A percentile compares a stretch with the other conserved stretches of the same genome.
Evolutionary conservation across 2,888 invertebrate species (phyloP).

Genomic region (Gonocerus acuteangulatus): DNA sequence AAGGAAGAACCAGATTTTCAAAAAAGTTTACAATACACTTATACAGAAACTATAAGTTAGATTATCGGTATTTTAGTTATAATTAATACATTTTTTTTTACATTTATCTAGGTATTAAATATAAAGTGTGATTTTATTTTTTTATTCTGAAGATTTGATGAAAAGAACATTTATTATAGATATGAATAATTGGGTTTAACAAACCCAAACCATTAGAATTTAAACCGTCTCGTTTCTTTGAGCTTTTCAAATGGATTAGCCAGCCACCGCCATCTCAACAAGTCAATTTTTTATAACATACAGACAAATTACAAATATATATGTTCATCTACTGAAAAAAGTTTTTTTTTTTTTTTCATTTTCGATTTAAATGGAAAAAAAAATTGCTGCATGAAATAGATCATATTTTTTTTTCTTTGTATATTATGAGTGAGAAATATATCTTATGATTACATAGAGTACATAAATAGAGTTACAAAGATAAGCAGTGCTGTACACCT

Average conservation of each 20-base stretch:
- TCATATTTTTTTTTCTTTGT: background rate
- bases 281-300: background rate
- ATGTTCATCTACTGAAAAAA: conserved; percentile 1
- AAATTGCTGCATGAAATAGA: too few species aligned
- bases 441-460: conserved; percentile 9
- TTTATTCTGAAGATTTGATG: background rate
- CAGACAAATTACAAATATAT: conserved; percentile 12
- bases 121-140: conserved; percentile 14
- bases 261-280: background rate
- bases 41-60: conserved; percentile 10
- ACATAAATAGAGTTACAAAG: conserved; percentile 5
- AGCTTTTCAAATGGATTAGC: background rate
- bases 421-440: conserved; percentile 8
- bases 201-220: background rate
- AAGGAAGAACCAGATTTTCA: conserved; percentile 36
- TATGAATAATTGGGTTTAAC: too few species aligned
- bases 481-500: conserved; percentile 25
- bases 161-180: background rate
- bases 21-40: conserved; percentile 20
- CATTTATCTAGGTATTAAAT: conserved; percentile 8
- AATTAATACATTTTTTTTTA: background rate
- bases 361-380: background rate
- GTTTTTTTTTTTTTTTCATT: background rate
- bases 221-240: conserved; percentile 4
- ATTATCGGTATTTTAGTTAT: background rate